phyloP scores from a whole-genome alignment of 2,113 vertebrate species.

The Rhinogobius similis region DNA sequence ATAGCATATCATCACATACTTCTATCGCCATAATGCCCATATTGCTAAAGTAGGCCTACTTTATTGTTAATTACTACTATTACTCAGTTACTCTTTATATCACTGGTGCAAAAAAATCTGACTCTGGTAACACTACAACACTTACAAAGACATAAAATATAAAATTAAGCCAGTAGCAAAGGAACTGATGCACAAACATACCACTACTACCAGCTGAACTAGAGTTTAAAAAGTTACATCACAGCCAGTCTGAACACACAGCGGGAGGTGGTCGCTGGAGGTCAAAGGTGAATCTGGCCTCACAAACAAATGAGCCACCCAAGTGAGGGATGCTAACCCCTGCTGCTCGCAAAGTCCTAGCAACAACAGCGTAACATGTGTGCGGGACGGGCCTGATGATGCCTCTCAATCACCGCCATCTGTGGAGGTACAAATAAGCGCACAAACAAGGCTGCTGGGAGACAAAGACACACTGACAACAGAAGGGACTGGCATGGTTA shows the following conservation, averaged over 20 bases:
- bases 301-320: slow-evolving; percentile 70
- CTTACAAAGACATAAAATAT: too few relatives aligned
- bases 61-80: too few relatives aligned
- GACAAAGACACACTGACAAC: not conserved
- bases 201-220: not conserved
- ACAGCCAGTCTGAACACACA: slow-evolving; percentile 23
- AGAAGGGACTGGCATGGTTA: slow-evolving; percentile 28
- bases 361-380: slow-evolving; percentile 71
- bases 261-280: slow-evolving; percentile 41
- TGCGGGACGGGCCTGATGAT: slow-evolving; percentile 60
- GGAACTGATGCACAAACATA: not conserved
- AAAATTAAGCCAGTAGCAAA: too few relatives aligned
- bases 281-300: slow-evolving; percentile 55
- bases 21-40: too few relatives aligned
- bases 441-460: slow-evolving; percentile 40
- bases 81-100: too few relatives aligned
- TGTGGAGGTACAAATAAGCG: slow-evolving; percentile 50
- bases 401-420: slow-evolving; percentile 61
- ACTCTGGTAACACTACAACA: too few relatives aligned
- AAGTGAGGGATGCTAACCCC: slow-evolving; percentile 57
- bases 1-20: too few relatives aligned
- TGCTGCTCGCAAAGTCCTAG: slow-evolving; percentile 29
- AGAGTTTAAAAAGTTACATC: slow-evolving; percentile 34
- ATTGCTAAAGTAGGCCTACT: too few relatives aligned
- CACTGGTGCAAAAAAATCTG: too few relatives aligned